Evolutionary conservation across 2,888 invertebrate species (phyloP).

Genomic region (Gnatocerus cornutus): DNA sequence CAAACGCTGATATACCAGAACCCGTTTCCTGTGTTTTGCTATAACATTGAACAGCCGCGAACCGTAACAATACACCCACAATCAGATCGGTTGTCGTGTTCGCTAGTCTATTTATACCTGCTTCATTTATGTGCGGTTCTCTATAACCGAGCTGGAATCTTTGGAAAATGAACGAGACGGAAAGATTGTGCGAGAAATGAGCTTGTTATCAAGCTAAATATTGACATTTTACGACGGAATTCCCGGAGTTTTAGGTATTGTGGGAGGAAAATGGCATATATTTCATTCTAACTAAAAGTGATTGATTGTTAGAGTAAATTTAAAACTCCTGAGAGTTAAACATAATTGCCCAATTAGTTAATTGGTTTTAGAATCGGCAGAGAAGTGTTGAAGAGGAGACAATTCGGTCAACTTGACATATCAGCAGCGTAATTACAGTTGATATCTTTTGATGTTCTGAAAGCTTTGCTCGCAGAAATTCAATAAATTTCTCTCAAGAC

Average conservation of each 20-base stretch:
- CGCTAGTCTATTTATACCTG: constrained; percentile 27
- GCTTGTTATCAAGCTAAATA: constrained; percentile 14
- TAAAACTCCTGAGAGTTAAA: no score
- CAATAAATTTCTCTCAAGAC: constrained; percentile 32
- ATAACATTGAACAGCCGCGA: constrained; percentile 14
- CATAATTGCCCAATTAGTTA: constrained; percentile 20
- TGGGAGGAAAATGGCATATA: no score
- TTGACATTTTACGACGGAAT: constrained; percentile 17
- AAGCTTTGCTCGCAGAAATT: constrained; percentile 40
- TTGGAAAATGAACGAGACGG: constrained; percentile 20
- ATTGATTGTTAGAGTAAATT: no score
- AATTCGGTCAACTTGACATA: constrained; percentile 19
- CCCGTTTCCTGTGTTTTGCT: constrained; percentile 34
- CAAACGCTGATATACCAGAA: constrained; percentile 20
- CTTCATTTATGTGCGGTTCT: constrained; percentile 28
- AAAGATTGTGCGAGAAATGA: constrained; percentile 20
- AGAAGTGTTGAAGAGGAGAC: no score
- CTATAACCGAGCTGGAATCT: constrained; percentile 22
- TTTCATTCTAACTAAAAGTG: no score
- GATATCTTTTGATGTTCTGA: constrained; percentile 46
- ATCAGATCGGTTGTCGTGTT: constrained; percentile 41
- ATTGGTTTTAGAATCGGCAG: constrained; percentile 23
- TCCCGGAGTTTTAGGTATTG: background rate
- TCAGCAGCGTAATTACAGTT: constrained; percentile 35
- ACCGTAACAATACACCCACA: constrained; percentile 29